Conservation (phyloP, 2,113 vertebrate genomes). For the Perognathus longimembris region DNA sequence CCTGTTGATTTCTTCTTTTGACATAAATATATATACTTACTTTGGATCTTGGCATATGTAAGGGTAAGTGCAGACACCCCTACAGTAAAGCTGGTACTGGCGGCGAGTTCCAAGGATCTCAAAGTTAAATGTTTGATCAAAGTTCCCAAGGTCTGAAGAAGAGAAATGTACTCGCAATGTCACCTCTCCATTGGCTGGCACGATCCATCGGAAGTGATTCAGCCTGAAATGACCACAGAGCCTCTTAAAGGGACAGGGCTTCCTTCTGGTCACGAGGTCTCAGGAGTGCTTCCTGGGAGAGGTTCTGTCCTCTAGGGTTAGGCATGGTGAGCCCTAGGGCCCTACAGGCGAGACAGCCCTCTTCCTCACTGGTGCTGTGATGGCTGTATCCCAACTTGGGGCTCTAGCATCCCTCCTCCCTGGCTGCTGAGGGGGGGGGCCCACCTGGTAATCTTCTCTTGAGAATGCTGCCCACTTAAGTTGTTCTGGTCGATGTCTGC, state of each 20-base stretch:
- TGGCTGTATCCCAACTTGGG: background rate
- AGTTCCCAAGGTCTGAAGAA: conserved; percentile 85
- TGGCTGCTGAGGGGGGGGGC: background rate
- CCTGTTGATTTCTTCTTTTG: background rate
- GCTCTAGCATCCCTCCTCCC: background rate
- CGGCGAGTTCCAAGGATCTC: conserved; percentile 90
- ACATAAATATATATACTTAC: conserved; percentile 84
- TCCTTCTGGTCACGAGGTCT: background rate
- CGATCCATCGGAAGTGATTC: conserved; percentile 91
- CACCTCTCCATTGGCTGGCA: conserved; percentile 87
- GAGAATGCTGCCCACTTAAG: background rate
- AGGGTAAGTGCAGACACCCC: conserved; percentile 90
- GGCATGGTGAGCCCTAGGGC: fast-evolving
- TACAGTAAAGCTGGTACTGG: conserved; percentile 90
- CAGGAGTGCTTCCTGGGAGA: background rate
- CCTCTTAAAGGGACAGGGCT: background rate
- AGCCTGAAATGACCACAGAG: conserved; percentile 79
- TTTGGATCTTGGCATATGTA: conserved; percentile 89
- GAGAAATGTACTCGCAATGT: conserved; percentile 89
- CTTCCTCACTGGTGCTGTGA: background rate
- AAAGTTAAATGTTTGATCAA: conserved; percentile 91
- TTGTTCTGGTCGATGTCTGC: conserved; percentile 73
- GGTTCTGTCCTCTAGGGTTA: background rate
- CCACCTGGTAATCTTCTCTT: conserved; percentile 85
- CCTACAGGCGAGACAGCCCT: background rate